Evolutionary conservation across 2,888 invertebrate species (phyloP).

Genomic region (Neelides folsomi): DNA sequence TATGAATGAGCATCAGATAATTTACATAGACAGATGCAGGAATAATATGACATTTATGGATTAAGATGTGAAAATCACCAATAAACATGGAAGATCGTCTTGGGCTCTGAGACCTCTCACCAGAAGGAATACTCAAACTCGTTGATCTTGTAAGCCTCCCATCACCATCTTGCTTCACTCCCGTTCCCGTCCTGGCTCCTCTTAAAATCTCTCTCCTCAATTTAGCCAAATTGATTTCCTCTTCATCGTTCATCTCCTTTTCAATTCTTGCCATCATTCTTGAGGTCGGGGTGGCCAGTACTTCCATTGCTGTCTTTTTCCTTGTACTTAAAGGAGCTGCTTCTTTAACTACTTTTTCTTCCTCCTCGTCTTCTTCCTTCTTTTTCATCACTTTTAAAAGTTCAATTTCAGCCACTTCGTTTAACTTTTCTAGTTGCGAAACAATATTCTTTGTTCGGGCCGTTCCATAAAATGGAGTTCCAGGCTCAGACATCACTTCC

Average conservation of each 20-base stretch:
- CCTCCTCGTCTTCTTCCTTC: not conserved
- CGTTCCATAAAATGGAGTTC: no score
- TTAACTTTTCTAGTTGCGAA: no score
- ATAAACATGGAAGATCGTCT: no score
- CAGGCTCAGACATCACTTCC: no score
- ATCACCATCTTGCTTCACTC: conserved; percentile 7
- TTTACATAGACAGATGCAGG: no score
- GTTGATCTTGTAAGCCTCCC: not conserved
- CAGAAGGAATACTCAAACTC: no score
- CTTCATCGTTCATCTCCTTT: conserved; percentile 4
- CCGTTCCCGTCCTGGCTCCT: conserved; percentile 15
- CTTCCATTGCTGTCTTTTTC: conserved; percentile 19
- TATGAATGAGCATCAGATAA: no score
- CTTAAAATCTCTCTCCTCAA: conserved; percentile 17
- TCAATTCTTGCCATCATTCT: not conserved
- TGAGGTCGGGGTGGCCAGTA: conserved; percentile 11
- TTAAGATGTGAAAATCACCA: no score
- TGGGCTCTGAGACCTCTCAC: no score
- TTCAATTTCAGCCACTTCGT: no score
- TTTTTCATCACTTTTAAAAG: not conserved
- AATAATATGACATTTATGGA: no score
- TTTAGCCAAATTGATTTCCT: conserved; percentile 10
- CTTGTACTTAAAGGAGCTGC: not conserved
- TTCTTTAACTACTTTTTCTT: not conserved
- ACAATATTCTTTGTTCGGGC: no score